A percentile compares a stretch with the other conserved stretches of the same genome.
Evolutionary conservation across 2,797 vertebrate genomes (phyloP).

Genomic region (Pseudochirops cupreus): DNA sequence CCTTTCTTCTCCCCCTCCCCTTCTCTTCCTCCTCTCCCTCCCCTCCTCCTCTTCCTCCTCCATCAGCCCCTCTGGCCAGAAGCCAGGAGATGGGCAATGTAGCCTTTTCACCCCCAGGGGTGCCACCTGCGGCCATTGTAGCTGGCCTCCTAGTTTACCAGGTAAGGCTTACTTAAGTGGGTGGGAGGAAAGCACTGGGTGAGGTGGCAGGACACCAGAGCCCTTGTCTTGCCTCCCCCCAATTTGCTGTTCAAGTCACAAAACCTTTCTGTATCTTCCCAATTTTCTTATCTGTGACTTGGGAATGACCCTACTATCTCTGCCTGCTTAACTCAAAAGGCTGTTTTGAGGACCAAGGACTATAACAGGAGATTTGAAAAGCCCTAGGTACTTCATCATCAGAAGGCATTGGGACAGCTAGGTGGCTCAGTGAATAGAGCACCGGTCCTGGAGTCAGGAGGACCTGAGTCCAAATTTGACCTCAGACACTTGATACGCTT

Average conservation of each 20-base stretch:
- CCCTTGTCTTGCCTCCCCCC: background rate
- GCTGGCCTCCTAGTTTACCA: background rate
- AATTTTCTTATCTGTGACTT: background rate
- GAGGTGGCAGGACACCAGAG: background rate
- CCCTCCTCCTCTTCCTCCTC: background rate
- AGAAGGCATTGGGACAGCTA: background rate
- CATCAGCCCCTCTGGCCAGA: background rate
- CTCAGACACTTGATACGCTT: no score
- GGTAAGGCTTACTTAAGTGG: background rate
- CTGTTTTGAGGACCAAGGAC: background rate
- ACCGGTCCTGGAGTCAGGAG: no score
- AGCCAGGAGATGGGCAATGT: background rate
- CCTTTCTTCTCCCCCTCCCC: no score
- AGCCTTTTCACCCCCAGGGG: background rate
- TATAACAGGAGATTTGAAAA: background rate
- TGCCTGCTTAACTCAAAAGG: background rate
- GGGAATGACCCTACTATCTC: background rate
- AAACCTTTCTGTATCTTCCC: background rate
- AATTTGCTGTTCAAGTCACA: background rate
- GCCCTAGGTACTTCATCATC: background rate
- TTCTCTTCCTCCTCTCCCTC: background rate
- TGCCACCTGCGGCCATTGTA: background rate
- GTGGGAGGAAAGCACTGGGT: background rate
- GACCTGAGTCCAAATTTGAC: no score
- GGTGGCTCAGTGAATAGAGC: no score